These are phyloP conservation scores for Nudaria mundana DNA, from an alignment of 2,888 invertebrate genomes.

Conservation along the genomic window DNA sequence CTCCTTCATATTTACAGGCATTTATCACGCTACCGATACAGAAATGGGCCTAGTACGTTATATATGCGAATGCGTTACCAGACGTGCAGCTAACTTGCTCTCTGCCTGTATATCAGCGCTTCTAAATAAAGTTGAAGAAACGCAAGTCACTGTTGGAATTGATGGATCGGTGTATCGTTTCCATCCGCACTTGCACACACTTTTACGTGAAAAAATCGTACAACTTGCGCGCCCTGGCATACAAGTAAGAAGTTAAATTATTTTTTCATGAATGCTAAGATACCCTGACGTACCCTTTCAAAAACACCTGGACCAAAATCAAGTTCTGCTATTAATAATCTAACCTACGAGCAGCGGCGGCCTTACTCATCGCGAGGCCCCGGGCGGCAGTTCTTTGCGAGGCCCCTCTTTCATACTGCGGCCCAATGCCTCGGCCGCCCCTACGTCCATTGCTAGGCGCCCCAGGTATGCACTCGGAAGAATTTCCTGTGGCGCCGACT, in stretches of 20 bases:
- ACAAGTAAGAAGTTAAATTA: constrained; percentile 85
- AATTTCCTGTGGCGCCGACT: no score
- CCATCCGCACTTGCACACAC: constrained; percentile 97
- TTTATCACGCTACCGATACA: constrained; percentile 91
- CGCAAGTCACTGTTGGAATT: constrained; percentile 94
- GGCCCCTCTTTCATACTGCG: no score
- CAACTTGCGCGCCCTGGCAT: constrained; percentile 87
- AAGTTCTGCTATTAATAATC: no score
- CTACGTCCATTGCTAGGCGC: no score
- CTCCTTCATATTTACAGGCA: no score
- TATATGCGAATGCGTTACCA: constrained; percentile 95
- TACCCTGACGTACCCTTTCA: neutral
- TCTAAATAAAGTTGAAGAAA: constrained; percentile 94
- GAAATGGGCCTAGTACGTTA: constrained; percentile 96
- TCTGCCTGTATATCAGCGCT: constrained; percentile 94
- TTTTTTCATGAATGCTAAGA: no score
- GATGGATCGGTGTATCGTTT: constrained; percentile 98
- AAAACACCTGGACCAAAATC: no score
- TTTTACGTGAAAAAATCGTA: constrained; percentile 94
- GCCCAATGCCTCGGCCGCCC: no score
- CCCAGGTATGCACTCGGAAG: no score
- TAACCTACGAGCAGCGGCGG: no score
- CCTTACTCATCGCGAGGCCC: no score
- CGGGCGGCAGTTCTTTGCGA: no score
- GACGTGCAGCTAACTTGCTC: constrained; percentile 95